These are phyloP conservation scores for Thalpophila matura DNA, from an alignment of 2,888 invertebrate species.

Conservation along the genomic window DNA sequence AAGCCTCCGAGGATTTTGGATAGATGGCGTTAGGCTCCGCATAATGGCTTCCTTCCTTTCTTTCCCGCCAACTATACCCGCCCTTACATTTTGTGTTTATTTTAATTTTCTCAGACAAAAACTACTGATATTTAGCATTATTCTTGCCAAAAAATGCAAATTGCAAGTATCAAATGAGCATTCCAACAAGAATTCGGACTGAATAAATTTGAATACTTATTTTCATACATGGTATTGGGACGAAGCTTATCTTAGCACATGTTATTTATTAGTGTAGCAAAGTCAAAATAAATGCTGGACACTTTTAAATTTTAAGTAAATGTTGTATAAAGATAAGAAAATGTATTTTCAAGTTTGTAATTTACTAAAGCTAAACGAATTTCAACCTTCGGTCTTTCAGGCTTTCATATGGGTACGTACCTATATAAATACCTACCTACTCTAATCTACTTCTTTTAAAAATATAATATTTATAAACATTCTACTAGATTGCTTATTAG, in stretches of 20 bases:
- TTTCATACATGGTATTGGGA: slow-evolving; percentile 61
- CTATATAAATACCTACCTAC: not conserved
- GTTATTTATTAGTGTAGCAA: slow-evolving; percentile 59
- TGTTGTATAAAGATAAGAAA: slow-evolving; percentile 35
- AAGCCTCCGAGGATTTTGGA: slow-evolving; percentile 89
- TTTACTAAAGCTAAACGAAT: slow-evolving; percentile 1
- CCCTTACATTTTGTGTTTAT: slow-evolving; percentile 59
- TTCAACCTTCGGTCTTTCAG: not conserved
- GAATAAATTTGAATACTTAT: slow-evolving; percentile 76
- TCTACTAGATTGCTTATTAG: slow-evolving; percentile 23
- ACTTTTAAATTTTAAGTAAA: slow-evolving; percentile 32
- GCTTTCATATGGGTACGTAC: not conserved
- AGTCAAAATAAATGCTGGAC: slow-evolving; percentile 43
- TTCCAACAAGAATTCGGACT: slow-evolving; percentile 65
- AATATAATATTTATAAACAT: not conserved
- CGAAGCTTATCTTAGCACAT: slow-evolving; percentile 65
- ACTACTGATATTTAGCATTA: slow-evolving; percentile 39
- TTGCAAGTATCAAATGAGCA: slow-evolving; percentile 47
- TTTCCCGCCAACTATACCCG: slow-evolving; percentile 64
- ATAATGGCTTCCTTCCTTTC: slow-evolving; percentile 78
- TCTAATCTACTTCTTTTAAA: not conserved
- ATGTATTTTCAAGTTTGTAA: slow-evolving; percentile 2
- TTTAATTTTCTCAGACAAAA: slow-evolving; percentile 62
- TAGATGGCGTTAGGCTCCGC: slow-evolving; percentile 88
- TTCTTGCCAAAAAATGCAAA: slow-evolving; percentile 40